Base-by-base conservation (phyloP, 2,888 invertebrate species). In the Caenorhabditis sp. region DNA sequence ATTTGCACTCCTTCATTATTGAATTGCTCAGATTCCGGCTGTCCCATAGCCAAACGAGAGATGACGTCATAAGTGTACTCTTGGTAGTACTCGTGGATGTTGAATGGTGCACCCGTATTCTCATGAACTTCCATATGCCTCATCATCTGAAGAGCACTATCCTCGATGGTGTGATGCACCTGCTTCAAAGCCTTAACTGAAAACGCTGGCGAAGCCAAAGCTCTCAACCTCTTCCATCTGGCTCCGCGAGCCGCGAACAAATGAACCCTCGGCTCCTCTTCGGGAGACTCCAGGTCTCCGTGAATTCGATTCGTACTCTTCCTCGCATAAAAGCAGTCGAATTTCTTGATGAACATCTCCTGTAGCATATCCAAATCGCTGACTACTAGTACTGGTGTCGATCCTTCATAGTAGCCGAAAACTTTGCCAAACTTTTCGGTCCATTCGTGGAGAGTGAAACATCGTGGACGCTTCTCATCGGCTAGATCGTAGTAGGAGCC, bases 181-280 rank as follows among this genome's bases (percentile, higher is more conserved):
- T 85, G 59, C 61, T 84, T 88, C 63, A 88, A 64, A 41, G 84
- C 77, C n/a, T 92, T 87, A 6, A 93, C 91, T 12, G 93, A 93
- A 88, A 94, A 94, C 2, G 93, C 93, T 0, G 94, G 94, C 51
- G 93, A 93, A 6, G 93, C 91, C 10, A 93, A 90, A 6, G 92
- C 90, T 38, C 94, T 90, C n/a, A 94, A 92, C 22, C 94, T 91
- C 89, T 94, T 94, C 94, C 94, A 94, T 35, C 93, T 90, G 24
- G 93, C 90, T 12, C 93, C 94, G 1, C 93, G 89, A 5, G 83
- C 92, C 88, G 91, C 89, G 80, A 93, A 93, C 88, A 93, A 91
- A 85, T 93, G 93, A 89, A 68, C 75, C 28, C 80, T 59, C 10
- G 88, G 87, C 10, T 85, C 87, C 19, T 82, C 76, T n/a, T 61